Evolutionary conservation across 1,140 invertebrate genomes (phyloP), one percentile per base, ranked within the genome.

Genomic region (Musca vetustissima): DNA sequence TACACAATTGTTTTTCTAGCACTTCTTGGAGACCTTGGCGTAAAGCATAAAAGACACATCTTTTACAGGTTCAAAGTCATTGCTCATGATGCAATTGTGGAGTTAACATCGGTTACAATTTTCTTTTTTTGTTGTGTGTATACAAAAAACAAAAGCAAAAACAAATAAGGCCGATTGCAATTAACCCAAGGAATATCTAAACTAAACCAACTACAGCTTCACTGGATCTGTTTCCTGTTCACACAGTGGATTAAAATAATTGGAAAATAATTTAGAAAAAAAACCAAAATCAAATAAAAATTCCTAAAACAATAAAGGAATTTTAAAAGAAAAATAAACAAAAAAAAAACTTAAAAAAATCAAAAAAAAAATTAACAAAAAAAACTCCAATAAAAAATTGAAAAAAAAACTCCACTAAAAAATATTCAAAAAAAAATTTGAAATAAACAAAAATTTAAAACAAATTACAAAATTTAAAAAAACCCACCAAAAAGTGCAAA

Each of bases 11-110:
- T 61, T 61, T 61, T 61, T 61, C 57, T 61, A 61, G 57, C 57
- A 61, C 57, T 61, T 61, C 25, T 61, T 71, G 70, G 70, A 71
- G 69, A 68, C 69, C 69, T 67, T 24, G 21, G 61, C 36, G 52
- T 59, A 82, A 80, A 73, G 80, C 80, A 82, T 82, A 82, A 82
- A 82, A 82, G 80, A 82, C 75, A 71, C 75, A 74, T 74, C 75
- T 73, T 61, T 76, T 73, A 59, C 72, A 71, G 75, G 72, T 73
- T 74, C 77, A 81, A 76, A 80, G 80, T 78, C 80, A 82, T 82
- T 82, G 79, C 79, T 76, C 78, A 78, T 81, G 74, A 81, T 81
- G 79, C 79, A 81, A 81, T 76, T 78, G 75, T 76, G 78, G 79
- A 76, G 78, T 72, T 80, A 81, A 81, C 79, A 81, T 70, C 75